Base-by-base conservation (phyloP, 1,140 invertebrate genomes). In the Brachystomella parvula region DNA sequence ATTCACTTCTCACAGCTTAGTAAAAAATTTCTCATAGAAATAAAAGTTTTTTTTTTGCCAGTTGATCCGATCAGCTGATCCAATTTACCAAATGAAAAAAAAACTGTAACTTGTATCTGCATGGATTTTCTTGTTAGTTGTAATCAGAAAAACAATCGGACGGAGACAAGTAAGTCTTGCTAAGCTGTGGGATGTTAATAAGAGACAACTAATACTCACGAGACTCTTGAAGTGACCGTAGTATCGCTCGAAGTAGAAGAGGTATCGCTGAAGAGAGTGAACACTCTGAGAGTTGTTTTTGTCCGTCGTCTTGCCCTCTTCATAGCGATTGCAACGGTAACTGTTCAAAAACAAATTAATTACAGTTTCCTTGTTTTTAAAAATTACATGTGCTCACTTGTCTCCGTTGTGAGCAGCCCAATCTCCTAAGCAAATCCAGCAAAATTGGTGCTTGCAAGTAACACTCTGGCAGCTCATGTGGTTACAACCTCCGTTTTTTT, bases 391-490 rank as follows among this genome's bases (percentile, higher is more conserved):
- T 24, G 49, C 49, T 6, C n/a, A 83, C 83, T 83, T 84, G 3
- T 82, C 82, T 3, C 81, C 82, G 3, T 84, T 84, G 77, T 86
- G 84, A 3, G 53, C 83, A 73, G 83, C 81, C 84, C 84, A 86
- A 0, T 82, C 82, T 15, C 83, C 84, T 39, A 86, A 76, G 74
- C 84, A 86, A n/a, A 85, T 82, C 84, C 84, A 86, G 74, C 84
- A 86, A 74, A 86, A 86, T 65, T 86, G 83, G 29, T 80, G 78
- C 68, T 81, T 81, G 70, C 84, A 86, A 56, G 79, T 79, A 66
- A 79, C 78, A 71, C 83, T 85, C 75, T 83, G 83, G 75, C 84
- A 86, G 2, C 84, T 81, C 83, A 86, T 85, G 75, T 86, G 84
- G 74, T 86, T 86, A 76, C 84, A 86, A 31, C 84, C 84, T 19